Evolutionary conservation across 2,888 invertebrate genomes (phyloP), one percentile per base, ranked within the genome.

Genomic region (Dryococelus australis): DNA sequence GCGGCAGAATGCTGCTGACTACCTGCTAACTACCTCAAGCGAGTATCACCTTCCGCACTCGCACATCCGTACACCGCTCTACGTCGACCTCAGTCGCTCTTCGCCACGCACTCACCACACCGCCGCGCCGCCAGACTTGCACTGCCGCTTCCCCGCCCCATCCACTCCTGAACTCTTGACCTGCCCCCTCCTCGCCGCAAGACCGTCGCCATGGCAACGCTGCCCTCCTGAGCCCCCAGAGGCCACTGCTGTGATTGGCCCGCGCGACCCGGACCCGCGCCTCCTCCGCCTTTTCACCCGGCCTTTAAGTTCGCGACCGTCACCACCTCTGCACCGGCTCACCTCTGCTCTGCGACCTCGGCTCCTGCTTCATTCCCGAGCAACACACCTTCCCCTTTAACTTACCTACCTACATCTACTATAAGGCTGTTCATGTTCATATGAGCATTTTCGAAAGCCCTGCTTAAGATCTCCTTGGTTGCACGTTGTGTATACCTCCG

Each of bases 1-100:
- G 91, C 86, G 90, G 91, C 88, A 91, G 89, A 90, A 91, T 91
- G 90, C 90, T 91, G 90, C 84, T 35, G 51, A 12, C 53, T 47
- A 65, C 20, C n/a, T 87, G 85, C 81, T 83, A 86, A 84, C 51
- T n/a, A 12, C 86, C 85, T 84, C 85, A 81, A n/a, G n/a, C n/a
- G n/a, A n/a, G n/a, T 83, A 85, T 88, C 80, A 84, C 86, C 86
- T 83, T 35, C n/a, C 28, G 9, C 83, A 27, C 83, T 27, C 86
- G n/a, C n/a, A n/a, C 43, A 26, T 83, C 83, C 53, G 20, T 26
- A 28, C 87, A 65, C 87, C 53, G 85, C 84, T n/a, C 65, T 20
- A 65, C 65, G 6, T 6, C 20, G 5, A 5, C 65, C 16, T 65
- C 65, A 65, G 10, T 13, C 65, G 24, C 65, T 13, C 65, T 12